Evolutionary conservation across 2,113 vertebrate species (phyloP), one percentile per base, ranked within the genome.

Genomic region (Condylura cristata): DNA sequence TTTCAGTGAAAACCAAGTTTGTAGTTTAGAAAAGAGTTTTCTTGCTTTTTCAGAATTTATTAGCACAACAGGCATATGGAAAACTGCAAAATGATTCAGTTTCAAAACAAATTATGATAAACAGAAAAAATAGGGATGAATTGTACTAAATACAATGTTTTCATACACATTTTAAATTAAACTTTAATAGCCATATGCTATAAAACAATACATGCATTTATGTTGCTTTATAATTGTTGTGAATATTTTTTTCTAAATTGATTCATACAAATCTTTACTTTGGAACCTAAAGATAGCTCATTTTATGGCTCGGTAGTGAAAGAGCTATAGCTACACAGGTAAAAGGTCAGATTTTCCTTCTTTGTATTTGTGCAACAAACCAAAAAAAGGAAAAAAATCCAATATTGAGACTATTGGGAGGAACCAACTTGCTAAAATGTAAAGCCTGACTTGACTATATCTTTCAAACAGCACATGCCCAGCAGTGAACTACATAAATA

Each of bases 401-500:
- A 91, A 97, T 70, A 37, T 91, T 89, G 89, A 58, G 53, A 78
- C 78, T 92, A 82, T 22, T 81, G 63, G 96, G 89, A 97, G 95
- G 93, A 97, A 95, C 95, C 95, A 97, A 97, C 95, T 98, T 96
- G 71, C 88, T 96, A 96, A 96, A 96, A 98, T 97, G 93, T 96
- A 97, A 97, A 97, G 93, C 91, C 96, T 95, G 93, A 96, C 89
- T 97, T 96, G 93, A 91, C 94, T 90, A 76, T 92, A 91, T 97
- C 96, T 97, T 97, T 98, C 97, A 96, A 95, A 95, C 83, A 82
- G 89, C 96, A 93, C 91, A 94, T 93, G 96, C 92, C 93, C 94
- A 95, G 96, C 97, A 95, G 96, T 97, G 97, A 98, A 98, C 97
- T 96, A 86, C 95, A 94, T 97, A 95, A 96, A 98, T 98, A 97